Evolutionary conservation across 2,113 vertebrate species (phyloP).

Genomic region (Pelusios castaneus): DNA sequence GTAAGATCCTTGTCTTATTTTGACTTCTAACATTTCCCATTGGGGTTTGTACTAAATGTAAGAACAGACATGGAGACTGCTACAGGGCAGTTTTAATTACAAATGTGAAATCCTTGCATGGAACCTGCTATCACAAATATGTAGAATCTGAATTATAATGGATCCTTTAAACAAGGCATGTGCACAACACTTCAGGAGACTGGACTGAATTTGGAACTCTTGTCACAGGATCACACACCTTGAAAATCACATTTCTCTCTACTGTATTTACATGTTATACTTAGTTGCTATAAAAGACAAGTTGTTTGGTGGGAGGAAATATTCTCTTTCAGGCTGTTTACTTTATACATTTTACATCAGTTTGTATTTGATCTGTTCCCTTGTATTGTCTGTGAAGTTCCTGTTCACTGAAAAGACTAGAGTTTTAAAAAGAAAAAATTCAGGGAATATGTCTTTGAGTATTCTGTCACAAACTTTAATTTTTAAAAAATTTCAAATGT

Average conservation of each 20-base stretch:
- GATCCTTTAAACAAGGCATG: neutral
- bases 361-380: neutral
- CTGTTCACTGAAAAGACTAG: neutral
- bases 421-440: neutral
- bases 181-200: neutral
- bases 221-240: neutral
- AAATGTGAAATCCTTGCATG: neutral
- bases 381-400: neutral
- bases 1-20: neutral
- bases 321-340: neutral
- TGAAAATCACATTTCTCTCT: neutral
- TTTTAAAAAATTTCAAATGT: neutral
- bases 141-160: neutral
- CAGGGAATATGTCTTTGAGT: neutral
- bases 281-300: neutral
- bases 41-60: neutral
- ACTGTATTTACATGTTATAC: neutral
- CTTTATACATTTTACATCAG: neutral
- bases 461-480: neutral
- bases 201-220: neutral
- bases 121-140: neutral
- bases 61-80: neutral
- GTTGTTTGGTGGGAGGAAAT: neutral
- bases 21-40: neutral
- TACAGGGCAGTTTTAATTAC: neutral